Evolutionary conservation across 2,888 invertebrate species (phyloP).

Genomic region (Coenonympha glycerion): DNA sequence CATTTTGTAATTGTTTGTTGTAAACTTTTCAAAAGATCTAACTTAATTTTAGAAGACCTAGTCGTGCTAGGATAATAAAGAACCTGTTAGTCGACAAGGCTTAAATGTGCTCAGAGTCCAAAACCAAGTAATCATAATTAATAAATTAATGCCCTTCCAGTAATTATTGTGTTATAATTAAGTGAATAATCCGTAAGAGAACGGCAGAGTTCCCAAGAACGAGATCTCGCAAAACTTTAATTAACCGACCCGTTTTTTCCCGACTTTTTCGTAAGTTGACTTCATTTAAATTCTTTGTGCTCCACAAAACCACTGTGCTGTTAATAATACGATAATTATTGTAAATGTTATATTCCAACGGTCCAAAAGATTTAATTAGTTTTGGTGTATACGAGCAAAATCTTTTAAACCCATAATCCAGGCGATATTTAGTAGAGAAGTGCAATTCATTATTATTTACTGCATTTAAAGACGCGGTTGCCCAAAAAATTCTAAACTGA

Average conservation of each 20-base stretch:
- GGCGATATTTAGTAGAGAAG: no score
- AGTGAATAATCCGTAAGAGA: slow-evolving; percentile 4
- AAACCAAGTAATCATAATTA: no score
- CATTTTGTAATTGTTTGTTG: no score
- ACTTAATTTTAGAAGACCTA: no score
- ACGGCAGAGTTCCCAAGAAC: slow-evolving; percentile 5
- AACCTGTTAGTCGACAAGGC: no score
- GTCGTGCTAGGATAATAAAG: no score
- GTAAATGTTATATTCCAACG: background rate
- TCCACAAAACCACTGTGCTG: slow-evolving; percentile 5
- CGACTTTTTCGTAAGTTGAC: slow-evolving; percentile 6
- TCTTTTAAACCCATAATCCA: background rate
- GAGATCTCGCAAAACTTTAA: slow-evolving; percentile 13
- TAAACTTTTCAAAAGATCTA: no score
- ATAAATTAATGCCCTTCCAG: background rate
- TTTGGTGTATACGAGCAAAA: background rate
- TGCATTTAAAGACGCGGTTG: background rate
- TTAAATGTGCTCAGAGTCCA: no score
- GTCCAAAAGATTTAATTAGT: background rate
- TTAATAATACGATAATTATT: slow-evolving; percentile 2
- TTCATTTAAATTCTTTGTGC: slow-evolving; percentile 11
- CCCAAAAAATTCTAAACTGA: background rate
- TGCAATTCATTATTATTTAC: no score
- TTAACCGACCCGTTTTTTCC: slow-evolving; percentile 6
- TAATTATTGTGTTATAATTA: slow-evolving; percentile 6